Evolutionary conservation across 1,140 invertebrate species (phyloP).

Genomic region (Pseudomyrmex flavicornis): DNA sequence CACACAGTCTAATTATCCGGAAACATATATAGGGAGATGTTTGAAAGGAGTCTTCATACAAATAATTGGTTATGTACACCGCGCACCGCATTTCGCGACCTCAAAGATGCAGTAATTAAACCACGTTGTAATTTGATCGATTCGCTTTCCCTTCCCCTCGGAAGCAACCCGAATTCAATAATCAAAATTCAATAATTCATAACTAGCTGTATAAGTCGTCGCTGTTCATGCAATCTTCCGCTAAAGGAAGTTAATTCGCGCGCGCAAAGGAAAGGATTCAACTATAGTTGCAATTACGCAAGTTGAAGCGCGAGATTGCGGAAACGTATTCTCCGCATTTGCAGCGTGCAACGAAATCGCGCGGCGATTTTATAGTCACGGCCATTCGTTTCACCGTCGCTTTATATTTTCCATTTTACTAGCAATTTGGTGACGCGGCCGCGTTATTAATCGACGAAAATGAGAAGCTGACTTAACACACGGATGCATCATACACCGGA

Average conservation of each 20-base stretch:
- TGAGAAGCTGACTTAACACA: neutral
- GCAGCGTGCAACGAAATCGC: neutral
- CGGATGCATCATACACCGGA: too few species aligned
- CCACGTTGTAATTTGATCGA: too few species aligned
- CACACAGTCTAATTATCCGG: neutral
- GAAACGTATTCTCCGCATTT: neutral
- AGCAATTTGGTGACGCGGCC: neutral
- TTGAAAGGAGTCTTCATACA: too few species aligned
- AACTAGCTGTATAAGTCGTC: neutral
- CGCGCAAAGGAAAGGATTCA: neutral
- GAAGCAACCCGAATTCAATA: neutral
- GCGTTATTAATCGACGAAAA: neutral
- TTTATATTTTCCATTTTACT: conserved; percentile 14
- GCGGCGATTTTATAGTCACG: neutral
- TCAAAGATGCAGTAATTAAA: too few species aligned
- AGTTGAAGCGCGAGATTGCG: neutral
- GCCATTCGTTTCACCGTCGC: neutral
- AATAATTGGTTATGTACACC: too few species aligned
- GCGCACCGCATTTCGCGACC: too few species aligned
- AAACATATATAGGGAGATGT: neutral
- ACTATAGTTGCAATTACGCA: neutral
- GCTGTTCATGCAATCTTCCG: neutral
- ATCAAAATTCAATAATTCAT: neutral
- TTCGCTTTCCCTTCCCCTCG: too few species aligned
- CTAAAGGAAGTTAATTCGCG: conserved; percentile 19